phyloP scores from a whole-genome alignment of 2,888 invertebrate genomes.

The Operophtera brumata region DNA sequence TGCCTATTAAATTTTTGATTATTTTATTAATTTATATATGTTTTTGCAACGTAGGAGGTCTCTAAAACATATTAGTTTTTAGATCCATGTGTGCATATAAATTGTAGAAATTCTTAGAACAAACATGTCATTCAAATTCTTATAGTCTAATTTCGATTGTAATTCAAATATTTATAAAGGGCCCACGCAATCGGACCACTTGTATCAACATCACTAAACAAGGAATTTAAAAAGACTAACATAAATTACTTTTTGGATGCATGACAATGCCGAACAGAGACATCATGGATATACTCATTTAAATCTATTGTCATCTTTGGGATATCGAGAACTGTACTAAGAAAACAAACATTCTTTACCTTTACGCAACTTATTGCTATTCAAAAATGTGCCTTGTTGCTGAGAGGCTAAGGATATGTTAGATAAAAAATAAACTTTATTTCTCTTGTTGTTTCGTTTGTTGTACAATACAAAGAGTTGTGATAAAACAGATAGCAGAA shows the following conservation, averaged over 20 bases:
- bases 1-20: too few relatives aligned
- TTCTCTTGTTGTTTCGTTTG: slow-evolving; percentile 16
- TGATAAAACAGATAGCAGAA: slow-evolving; percentile 72
- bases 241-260: slow-evolving; percentile 61
- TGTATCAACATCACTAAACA: slow-evolving; percentile 63
- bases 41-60: too few relatives aligned
- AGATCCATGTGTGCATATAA: too few relatives aligned
- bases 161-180: slow-evolving; percentile 49
- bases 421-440: slow-evolving; percentile 5
- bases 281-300: slow-evolving; percentile 73
- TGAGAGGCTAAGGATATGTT: slow-evolving; percentile 4
- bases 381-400: slow-evolving; percentile 38
- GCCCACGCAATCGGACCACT: slow-evolving; percentile 54
- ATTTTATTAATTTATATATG: too few relatives aligned
- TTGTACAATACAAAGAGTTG: slow-evolving; percentile 56
- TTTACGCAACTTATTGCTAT: slow-evolving; percentile 22
- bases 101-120: too few relatives aligned
- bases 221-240: slow-evolving; percentile 52
- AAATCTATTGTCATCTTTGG: slow-evolving; percentile 72
- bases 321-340: slow-evolving; percentile 48
- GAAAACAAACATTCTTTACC: slow-evolving; percentile 39
- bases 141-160: slow-evolving; percentile 21
- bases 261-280: slow-evolving; percentile 60
- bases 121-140: too few relatives aligned
- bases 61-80: too few relatives aligned